Evolutionary conservation across 2,113 vertebrate genomes (phyloP), one percentile per base, ranked within the genome.

Genomic region (Pachyramphus minor): DNA sequence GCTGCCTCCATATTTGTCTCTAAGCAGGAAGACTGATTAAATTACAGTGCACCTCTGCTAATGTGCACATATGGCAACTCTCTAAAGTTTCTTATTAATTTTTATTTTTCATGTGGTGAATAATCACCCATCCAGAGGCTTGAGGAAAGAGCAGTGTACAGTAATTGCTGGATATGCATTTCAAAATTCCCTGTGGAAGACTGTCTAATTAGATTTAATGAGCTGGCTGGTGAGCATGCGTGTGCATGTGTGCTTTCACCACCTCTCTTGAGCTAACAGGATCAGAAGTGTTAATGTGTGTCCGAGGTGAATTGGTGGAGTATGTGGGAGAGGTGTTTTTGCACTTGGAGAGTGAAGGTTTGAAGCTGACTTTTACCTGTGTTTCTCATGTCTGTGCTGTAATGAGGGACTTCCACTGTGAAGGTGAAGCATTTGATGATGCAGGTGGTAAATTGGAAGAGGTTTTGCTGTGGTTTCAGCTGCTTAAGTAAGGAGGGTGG

Each of bases 131-230:
- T 91, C 83, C 78, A 88, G 63, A 83, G 59, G 64, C 55, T 19
- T 92, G 82, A 96, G 50, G 92, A 88, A 84, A 91, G 72, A 93
- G 85, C 58, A 84, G 76, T n/a, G 74, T 68, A 39, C 49, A 87
- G 72, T 83, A 92, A 78, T 66, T 89, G 92, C 88, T 96, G 76
- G 64, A 84, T 88, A 49, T 86, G 64, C 47, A 71, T 93, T 93
- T 93, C 88, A 93, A 58, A 94, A 95, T 93, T 94, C 88, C 79
- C 90, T 2, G 1, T 93, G 95, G 88, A 89, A 90, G 73, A 67
- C 66, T 64, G 67, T 90, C 72, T 93, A 94, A 94, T 95, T 95
- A 95, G 92, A 68, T 84, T 68, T 91, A 94, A 93, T 82, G 80
- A 96, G 69, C 62, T 97, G 90, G 64, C 93, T 84, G 69, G 41